Conservation (phyloP, 1,140 invertebrate genomes). For the Sipha flava region DNA sequence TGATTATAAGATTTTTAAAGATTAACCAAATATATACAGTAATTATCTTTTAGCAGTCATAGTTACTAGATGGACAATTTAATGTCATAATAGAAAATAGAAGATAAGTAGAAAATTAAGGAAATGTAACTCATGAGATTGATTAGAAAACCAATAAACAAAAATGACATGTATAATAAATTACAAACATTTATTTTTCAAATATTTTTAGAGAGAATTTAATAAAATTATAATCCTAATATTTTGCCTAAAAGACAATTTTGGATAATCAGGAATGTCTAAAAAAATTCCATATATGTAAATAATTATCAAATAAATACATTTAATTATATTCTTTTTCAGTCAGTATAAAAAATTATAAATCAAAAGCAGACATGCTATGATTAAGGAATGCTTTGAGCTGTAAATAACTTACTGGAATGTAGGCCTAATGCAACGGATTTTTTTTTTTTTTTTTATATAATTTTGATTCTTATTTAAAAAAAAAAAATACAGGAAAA, state of each 20-base stretch:
- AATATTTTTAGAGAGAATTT: slow-evolving; percentile 25
- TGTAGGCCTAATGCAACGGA: slow-evolving; percentile 27
- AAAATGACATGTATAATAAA: slow-evolving; percentile 28
- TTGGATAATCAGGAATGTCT: slow-evolving; percentile 23
- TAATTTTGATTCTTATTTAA: slow-evolving; percentile 32
- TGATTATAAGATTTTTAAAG: too few relatives aligned
- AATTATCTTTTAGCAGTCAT: too few relatives aligned
- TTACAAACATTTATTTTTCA: slow-evolving; percentile 32
- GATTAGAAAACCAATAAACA: neutral
- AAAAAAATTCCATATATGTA: slow-evolving; percentile 26
- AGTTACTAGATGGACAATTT: too few relatives aligned
- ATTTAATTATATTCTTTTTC: slow-evolving; percentile 30
- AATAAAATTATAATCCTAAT: slow-evolving; percentile 32
- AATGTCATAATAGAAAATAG: too few relatives aligned
- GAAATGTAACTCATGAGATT: neutral
- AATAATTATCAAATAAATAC: slow-evolving; percentile 33
- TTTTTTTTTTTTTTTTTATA: slow-evolving; percentile 17
- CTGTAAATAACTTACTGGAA: slow-evolving; percentile 30
- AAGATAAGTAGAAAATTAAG: neutral
- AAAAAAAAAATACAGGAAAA: slow-evolving; percentile 15
- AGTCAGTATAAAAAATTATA: slow-evolving; percentile 33
- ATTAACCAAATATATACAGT: too few relatives aligned
- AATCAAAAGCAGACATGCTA: slow-evolving; percentile 29
- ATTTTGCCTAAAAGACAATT: slow-evolving; percentile 23
- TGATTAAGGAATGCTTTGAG: slow-evolving; percentile 30